Base-by-base conservation (phyloP, 2,888 invertebrate genomes). In the Catocala nupta region DNA sequence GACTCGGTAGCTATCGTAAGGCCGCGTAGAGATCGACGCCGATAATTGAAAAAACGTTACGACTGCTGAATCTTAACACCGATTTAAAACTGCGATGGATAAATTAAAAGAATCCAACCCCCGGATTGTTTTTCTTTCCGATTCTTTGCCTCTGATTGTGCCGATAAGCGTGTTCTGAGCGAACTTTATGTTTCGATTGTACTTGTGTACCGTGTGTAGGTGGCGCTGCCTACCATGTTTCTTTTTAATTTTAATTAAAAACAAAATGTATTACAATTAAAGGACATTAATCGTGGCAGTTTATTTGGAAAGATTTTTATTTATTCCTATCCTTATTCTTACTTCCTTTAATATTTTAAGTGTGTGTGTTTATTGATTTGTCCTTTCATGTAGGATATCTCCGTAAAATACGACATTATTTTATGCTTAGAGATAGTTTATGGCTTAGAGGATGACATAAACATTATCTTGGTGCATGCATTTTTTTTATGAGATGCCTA, bases 1-100 rank as follows among this genome's bases (percentile, higher is more conserved):
- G 81, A 69, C 84, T 84, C 88, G 82, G 90, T 90, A 90, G 91
- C 91, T 84, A 89, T 91, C 88, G 88, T 84, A 86, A 85, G 84
- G 85, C 86, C 84, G 84, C 88, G 90, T 84, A 85, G 83, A 90
- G 91, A 91, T 91, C 90, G 82, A 81, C 83, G 77, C 88, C 80
- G 92, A 92, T 92, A 92, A 92, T 90, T 90, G 88, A 90, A 90
- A 88, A 89, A 91, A 89, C 87, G 85, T 89, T 89, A 86, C 90
- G 89, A 90, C 87, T 85, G 84, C 83, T 89, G 91, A 90, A 90
- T 91, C 89, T 89, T 90, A 93, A 92, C 92, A 91, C 89, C 89
- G 91, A 90, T 92, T 92, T 91, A 90, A 92, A 92, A 90, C 89
- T 86, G 86, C 87, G 86, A 89, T 84, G 89, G 90, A 90, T 92